Base-by-base conservation (phyloP, 2,113 vertebrate species). In the Stegastes partitus region DNA sequence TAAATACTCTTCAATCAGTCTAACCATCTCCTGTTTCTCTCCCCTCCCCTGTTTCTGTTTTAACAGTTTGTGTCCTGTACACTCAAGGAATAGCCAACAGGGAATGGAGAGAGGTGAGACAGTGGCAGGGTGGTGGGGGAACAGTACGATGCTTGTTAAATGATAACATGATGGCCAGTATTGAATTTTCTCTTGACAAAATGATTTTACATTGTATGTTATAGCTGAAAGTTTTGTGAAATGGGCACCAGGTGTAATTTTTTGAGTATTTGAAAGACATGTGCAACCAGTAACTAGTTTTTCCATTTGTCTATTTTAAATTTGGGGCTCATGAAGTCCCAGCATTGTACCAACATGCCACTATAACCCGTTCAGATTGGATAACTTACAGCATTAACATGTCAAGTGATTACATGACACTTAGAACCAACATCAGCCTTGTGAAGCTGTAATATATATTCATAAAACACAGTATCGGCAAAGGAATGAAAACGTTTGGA, bases 41-140 rank as follows among this genome's bases (percentile, higher is more conserved):
- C 23, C 34, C 53, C 25, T 62, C 1, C 75, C 63, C 37, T 70
- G 10, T 74, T 51, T 82, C 39, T 74, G 5, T 18, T 82, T 62
- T 85, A 57, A 77, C 88, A 95, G 94, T 95, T 79, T 95, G 94
- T 69, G 96, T 99, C 89, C 96, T 99, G 81, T 99, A 99, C 92
- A 96, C 94, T 47, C 97, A 99, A 96, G 97, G 95, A 79, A 94
- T 98, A 87, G 96, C 96, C 86, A 98, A 96, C 94, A 96, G 96
- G 88, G 97, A 99, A 89, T 99, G 98, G 98, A 96, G 96, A 95
- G 98, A 99, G 97, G 97, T 99, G 96, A 96, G 96, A 72, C 28
- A 31, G 1, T 15, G 21, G 21, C 57, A 56, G 7, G 39, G 22
- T 11, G 26, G 53, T 42, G 65, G n/a, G 21, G 37, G 61, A 59